Conservation (phyloP, 2,888 invertebrate genomes). For the Andrena praecox region DNA sequence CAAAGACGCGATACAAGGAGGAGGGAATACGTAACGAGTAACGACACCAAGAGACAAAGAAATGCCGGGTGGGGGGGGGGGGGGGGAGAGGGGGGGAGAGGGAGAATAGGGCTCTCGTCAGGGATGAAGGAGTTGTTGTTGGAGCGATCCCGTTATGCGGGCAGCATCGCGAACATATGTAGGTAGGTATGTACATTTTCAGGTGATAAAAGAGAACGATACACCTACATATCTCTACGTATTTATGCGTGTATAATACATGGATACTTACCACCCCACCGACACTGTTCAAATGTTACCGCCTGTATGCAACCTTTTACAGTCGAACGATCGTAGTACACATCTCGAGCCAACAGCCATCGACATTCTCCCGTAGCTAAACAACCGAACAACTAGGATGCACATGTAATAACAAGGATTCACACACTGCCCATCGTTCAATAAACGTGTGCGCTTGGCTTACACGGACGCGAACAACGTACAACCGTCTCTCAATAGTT, state of each 20-base stretch:
- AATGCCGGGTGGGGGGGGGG: conserved; percentile 5
- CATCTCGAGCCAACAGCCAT: conserved; percentile 11
- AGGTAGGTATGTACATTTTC: conserved; percentile 59
- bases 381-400: neutral
- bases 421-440: too few species aligned
- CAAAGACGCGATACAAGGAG: conserved; percentile 3
- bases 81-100: conserved; percentile 1
- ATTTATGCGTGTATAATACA: too few species aligned
- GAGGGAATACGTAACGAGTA: conserved; percentile 21
- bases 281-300: conserved; percentile 52
- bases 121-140: conserved; percentile 62
- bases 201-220: conserved; percentile 61
- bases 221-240: too few species aligned
- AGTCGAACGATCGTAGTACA: conserved; percentile 41
- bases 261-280: conserved; percentile 34
- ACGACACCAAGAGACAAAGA: conserved; percentile 60
- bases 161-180: conserved; percentile 58
- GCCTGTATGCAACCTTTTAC: conserved; percentile 51
- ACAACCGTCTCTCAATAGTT: too few species aligned
- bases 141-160: conserved; percentile 73
- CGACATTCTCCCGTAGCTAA: neutral
- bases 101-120: conserved; percentile 68
- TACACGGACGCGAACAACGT: too few species aligned
- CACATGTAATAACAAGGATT: too few species aligned
- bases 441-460: too few species aligned